These are phyloP conservation scores for Drosophila testacea DNA, from an alignment of 2,888 invertebrate genomes.

Conservation along the genomic window DNA sequence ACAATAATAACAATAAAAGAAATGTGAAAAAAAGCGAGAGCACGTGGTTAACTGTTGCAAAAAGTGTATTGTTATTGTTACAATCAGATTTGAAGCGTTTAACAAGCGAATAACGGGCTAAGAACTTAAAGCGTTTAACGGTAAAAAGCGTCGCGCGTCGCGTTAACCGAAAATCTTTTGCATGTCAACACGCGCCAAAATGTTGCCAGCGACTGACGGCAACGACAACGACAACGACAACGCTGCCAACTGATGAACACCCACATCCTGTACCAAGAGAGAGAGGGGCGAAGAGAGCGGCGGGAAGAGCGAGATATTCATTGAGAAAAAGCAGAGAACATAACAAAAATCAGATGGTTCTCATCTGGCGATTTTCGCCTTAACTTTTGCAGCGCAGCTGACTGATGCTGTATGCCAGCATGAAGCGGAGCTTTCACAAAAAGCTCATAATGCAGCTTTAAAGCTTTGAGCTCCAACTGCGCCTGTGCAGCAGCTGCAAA, in stretches of 20 bases:
- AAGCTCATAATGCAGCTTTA: constrained; percentile 33
- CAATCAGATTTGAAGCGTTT: constrained; percentile 48
- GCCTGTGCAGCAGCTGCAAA: constrained; percentile 56
- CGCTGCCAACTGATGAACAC: constrained; percentile 45
- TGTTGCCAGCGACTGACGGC: constrained; percentile 84
- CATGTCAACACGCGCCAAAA: constrained; percentile 85
- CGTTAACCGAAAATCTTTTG: constrained; percentile 75
- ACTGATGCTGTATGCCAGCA: constrained; percentile 63
- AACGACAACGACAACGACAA: constrained; percentile 40
- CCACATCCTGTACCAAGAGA: constrained; percentile 9
- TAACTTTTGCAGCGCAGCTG: constrained; percentile 56
- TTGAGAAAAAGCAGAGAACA: constrained; percentile 56
- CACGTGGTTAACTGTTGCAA: constrained; percentile 6
- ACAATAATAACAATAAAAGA: constrained; percentile 13
- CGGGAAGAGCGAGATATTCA: constrained; percentile 50
- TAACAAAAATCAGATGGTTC: constrained; percentile 78
- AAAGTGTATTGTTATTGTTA: constrained; percentile 28
- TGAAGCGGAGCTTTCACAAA: neutral
- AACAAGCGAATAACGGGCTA: constrained; percentile 51
- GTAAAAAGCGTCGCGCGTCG: constrained; percentile 72
- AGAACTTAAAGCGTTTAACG: constrained; percentile 73
- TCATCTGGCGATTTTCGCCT: constrained; percentile 54
- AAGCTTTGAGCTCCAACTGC: constrained; percentile 12
- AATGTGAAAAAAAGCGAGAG: constrained; percentile 4
- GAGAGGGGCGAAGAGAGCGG: neutral